These are phyloP conservation scores for Orcinus orca DNA, from an alignment of 2,113 vertebrate genomes.

Conservation along the genomic window DNA sequence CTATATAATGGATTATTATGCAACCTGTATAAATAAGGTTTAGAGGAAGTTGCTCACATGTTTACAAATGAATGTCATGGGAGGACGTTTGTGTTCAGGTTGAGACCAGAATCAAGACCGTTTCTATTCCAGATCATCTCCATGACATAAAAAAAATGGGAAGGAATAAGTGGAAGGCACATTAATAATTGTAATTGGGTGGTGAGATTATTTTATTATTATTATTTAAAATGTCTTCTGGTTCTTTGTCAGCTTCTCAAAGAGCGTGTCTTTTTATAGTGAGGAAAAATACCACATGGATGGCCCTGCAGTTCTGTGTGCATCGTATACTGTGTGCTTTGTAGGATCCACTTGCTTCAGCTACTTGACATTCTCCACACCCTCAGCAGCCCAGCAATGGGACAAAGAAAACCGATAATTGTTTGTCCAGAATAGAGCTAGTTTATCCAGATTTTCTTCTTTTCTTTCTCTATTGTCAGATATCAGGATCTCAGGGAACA, in stretches of 20 bases:
- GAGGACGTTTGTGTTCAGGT: not conserved
- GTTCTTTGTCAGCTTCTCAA: not conserved
- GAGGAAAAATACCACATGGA: not conserved
- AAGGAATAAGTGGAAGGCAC: not conserved
- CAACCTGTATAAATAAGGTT: not conserved
- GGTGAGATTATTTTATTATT: not conserved
- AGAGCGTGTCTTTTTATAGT: not conserved
- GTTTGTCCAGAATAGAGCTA: conserved; percentile 13
- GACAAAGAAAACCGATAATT: not conserved
- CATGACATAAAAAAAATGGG: not conserved
- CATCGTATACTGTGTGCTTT: not conserved
- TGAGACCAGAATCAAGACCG: not conserved
- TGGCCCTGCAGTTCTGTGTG: too few species aligned
- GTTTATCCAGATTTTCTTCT: conserved; percentile 60
- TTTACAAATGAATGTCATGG: not conserved
- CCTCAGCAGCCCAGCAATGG: not conserved
- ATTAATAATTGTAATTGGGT: not conserved
- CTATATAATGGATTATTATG: not conserved
- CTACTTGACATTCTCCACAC: not conserved
- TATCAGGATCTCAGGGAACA: not conserved
- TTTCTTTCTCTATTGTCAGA: not conserved
- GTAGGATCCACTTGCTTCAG: not conserved
- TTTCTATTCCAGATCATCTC: not conserved
- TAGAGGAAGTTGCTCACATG: not conserved
- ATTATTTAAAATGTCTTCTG: not conserved